Evolutionary conservation across 1,140 invertebrate species (phyloP).

Genomic region (Anoplolepis gracilipes): DNA sequence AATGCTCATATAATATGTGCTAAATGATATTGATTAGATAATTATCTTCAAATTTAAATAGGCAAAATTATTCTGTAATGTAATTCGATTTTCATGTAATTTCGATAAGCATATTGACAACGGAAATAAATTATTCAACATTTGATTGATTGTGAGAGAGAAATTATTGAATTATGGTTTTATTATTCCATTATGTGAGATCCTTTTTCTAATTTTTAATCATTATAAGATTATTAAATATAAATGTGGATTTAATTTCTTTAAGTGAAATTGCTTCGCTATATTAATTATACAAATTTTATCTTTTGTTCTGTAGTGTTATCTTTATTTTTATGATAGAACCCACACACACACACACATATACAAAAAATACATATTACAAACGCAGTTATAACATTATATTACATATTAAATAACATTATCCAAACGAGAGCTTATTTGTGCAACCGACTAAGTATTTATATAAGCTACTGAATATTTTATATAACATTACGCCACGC

Average conservation of each 20-base stretch:
- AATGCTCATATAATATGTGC: too few relatives aligned
- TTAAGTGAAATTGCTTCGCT: background rate
- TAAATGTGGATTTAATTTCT: background rate
- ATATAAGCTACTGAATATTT: constrained; percentile 47
- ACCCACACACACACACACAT: constrained; percentile 32
- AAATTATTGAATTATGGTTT: background rate
- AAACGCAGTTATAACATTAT: too few relatives aligned
- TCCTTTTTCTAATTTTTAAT: background rate
- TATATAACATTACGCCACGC: constrained; percentile 15
- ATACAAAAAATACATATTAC: too few relatives aligned
- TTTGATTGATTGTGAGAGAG: too few relatives aligned
- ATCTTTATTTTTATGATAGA: constrained; percentile 18
- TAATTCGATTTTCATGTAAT: background rate
- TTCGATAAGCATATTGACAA: background rate
- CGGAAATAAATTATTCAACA: too few relatives aligned
- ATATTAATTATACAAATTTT: background rate
- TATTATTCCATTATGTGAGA: background rate
- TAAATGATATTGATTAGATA: background rate
- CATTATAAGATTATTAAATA: background rate
- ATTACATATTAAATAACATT: constrained; percentile 22
- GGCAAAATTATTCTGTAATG: background rate
- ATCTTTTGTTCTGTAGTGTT: background rate
- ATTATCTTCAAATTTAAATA: background rate
- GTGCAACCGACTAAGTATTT: constrained; percentile 47
- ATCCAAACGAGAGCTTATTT: constrained; percentile 63